Conservation (phyloP, 2,113 vertebrate genomes). For the Gallinago undulata region DNA sequence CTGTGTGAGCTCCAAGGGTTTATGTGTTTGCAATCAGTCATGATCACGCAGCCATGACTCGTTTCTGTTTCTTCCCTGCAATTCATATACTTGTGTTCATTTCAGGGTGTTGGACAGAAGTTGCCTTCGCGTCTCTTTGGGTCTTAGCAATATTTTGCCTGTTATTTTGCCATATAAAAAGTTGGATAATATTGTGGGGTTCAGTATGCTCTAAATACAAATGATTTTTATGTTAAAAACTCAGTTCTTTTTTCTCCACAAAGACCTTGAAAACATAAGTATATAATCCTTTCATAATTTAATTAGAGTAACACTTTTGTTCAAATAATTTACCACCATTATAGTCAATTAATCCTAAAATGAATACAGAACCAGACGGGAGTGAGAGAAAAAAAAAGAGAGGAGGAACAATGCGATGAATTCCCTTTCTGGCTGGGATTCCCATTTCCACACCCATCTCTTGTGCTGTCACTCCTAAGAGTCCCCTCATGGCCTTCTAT, state of each 20-base stretch:
- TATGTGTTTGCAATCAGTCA: not conserved
- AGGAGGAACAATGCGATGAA: fast-evolving
- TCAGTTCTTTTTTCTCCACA: not conserved
- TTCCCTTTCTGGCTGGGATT: not conserved
- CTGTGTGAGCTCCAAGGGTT: not conserved
- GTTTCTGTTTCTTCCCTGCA: not conserved
- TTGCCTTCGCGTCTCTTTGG: not conserved
- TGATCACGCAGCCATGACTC: not conserved
- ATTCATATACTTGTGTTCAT: not conserved
- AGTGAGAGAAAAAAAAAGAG: not conserved
- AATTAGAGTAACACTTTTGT: not conserved
- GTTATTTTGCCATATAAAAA: not conserved
- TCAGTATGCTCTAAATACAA: not conserved
- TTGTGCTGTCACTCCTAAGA: fast-evolving
- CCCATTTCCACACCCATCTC: not conserved
- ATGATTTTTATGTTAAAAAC: not conserved
- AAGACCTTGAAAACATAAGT: not conserved
- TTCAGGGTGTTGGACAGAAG: not conserved
- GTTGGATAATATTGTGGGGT: not conserved
- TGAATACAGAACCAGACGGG: not conserved
- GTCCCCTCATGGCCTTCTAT: not conserved
- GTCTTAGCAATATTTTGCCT: not conserved
- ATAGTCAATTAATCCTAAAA: not conserved
- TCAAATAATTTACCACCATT: not conserved
- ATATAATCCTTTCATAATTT: conserved; percentile 26